Base-by-base conservation (phyloP, 2,113 vertebrate species). In the Chloebia gouldiae region DNA sequence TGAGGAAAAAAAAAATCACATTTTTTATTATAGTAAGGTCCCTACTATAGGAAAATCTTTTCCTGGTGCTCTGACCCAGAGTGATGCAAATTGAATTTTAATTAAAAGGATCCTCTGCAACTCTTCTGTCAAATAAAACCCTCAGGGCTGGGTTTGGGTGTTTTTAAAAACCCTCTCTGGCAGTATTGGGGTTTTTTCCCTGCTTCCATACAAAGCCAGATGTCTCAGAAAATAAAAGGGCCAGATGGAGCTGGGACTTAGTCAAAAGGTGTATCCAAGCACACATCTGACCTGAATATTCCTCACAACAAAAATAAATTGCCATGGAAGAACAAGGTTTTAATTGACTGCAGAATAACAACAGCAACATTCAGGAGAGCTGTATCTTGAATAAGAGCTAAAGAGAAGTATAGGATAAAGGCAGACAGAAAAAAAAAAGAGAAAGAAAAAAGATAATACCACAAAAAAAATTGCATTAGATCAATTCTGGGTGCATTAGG, bases 171-270 rank as follows among this genome's bases (percentile, higher is more conserved):
- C 17, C 15, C 6, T 7, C 8, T 80, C 44, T 42, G 16, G 14
- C 42, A 50, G 24, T 30, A 39, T 6, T 50, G 65, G 3, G 22
- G 0, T 1, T 31, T 18, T 31, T 59, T 56, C 3, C 2, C 12
- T 39, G 15, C 37, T 40, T 19, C 31, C 71, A 71, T 8, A 54
- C 75, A 73, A 88, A 89, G 54, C 68, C 68, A 68, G 45, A 63
- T 27, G 37, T 79, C 24, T 40, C 49, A 71, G 51, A 39, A 68
- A 83, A 85, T 16, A 63, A 80, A 83, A 84, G 37, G 24, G 19
- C 35, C 47, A 63, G 64, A n/a, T 45, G 56, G 72, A 88, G 40
- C 8, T 7, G 49, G 37, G 37, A 57, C 27, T 83, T 71, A 75
- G 42, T 83, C 54, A 87, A 45, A 84, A 86, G 69, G 37, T 71